Conservation (phyloP, 2,797 vertebrate genomes). For the Orientallactaga sibirica region DNA sequence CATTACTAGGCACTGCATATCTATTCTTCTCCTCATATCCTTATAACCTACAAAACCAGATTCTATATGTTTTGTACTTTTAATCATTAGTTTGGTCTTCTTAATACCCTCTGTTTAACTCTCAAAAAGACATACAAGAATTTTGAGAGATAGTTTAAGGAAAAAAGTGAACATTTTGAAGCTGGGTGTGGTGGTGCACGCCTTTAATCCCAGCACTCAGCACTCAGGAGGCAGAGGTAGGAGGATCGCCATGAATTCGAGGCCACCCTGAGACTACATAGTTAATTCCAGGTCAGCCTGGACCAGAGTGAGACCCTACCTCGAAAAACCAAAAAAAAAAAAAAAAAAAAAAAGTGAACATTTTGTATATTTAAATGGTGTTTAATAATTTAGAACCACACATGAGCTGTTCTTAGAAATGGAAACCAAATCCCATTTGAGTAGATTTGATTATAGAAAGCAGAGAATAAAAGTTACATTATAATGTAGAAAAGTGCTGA, state of each 20-base stretch:
- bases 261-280: no score
- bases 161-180: background rate
- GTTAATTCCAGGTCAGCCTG: no score
- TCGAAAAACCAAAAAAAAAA: no score
- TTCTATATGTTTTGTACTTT: background rate
- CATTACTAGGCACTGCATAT: background rate
- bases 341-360: background rate
- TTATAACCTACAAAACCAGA: background rate
- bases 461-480: conserved; percentile 1
- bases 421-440: background rate
- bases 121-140: background rate
- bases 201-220: no score
- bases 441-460: conserved; percentile 66
- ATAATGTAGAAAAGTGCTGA: conserved; percentile 60
- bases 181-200: no score
- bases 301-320: no score
- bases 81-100: background rate
- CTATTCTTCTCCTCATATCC: background rate
- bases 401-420: conserved; percentile 44
- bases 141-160: no score
- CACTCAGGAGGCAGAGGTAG: no score
- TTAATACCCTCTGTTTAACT: background rate
- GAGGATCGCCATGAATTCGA: no score
- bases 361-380: conserved; percentile 55
- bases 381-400: conserved; percentile 69